Evolutionary conservation across 2,888 invertebrate species (phyloP), one percentile per base, ranked within the genome.

Genomic region (Eurytoma californica): DNA sequence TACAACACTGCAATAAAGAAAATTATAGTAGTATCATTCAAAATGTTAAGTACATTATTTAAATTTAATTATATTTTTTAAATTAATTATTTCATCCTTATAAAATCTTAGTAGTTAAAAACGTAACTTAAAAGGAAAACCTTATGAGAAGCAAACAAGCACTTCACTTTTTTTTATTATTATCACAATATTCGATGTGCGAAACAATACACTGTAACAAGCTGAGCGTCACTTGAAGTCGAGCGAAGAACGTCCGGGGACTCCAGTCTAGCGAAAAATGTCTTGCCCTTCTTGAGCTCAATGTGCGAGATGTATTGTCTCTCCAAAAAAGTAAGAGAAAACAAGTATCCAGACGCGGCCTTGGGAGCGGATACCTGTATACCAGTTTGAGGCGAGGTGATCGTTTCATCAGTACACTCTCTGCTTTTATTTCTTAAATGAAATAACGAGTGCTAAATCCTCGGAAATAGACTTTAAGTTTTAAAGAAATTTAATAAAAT

Each of bases 1-100:
- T 82, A 80, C 47, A 72, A 67, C 77, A 60, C 72, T 69, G 72
- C 73, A 80, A 82, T 82, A 80, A 82, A 82, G 58, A 75, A 75
- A 82, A 30, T 74, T 80, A 77, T 66, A 57, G 39, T 74, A 70
- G 49, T 58, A 79, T 30, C 18, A 18, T 5, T 61, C 1, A 53
- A n/a, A n/a, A n/a, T n/a, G n/a, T n/a, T n/a, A n/a, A n/a, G n/a
- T n/a, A n/a, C n/a, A n/a, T n/a, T n/a, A n/a, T n/a, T 24, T 24
- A 24, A 24, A 24, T 24, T 24, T 24, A 24, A 24, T 24, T 2
- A 24, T 24, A 24, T 1, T 24, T 24, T 1, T 24, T 39, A 39
- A 39, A 39, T 9, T 9, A 39, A 39, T 7, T 9, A 39, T 9
- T 39, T 39, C 39, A 1, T 39, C 7, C 7, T 7, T 7, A 39